phyloP scores from a whole-genome alignment of 1,140 invertebrate species.

The Orchesella cincta region DNA sequence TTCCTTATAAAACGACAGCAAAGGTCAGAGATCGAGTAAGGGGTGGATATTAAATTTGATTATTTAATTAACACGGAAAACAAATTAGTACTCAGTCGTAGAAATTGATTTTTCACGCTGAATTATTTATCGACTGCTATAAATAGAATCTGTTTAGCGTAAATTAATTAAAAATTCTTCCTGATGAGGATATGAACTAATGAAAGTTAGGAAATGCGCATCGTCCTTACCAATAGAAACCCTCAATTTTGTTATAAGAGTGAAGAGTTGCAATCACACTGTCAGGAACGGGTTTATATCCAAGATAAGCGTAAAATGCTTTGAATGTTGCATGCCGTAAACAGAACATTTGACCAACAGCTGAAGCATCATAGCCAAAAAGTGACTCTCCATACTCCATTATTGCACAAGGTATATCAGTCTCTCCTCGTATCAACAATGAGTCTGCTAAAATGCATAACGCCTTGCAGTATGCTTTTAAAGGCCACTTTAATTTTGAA shows the following conservation, averaged over 20 bases:
- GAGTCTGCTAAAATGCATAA: slow-evolving; percentile 35
- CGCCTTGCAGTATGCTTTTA: slow-evolving; percentile 39
- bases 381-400: slow-evolving; percentile 41
- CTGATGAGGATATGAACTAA: no score
- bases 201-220: no score
- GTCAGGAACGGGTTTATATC: slow-evolving; percentile 31
- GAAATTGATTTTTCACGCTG: no score
- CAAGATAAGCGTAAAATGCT: slow-evolving; percentile 27
- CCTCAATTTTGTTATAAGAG: slow-evolving; percentile 36
- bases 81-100: no score
- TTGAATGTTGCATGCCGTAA: slow-evolving; percentile 36
- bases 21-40: no score
- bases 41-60: no score
- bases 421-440: slow-evolving; percentile 36
- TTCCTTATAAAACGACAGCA: no score
- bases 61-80: no score
- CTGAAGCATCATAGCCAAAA: slow-evolving; percentile 36
- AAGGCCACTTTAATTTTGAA: slow-evolving; percentile 40
- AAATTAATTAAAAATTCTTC: no score
- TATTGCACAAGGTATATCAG: slow-evolving; percentile 18
- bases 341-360: slow-evolving; percentile 41
- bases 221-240: slow-evolving; percentile 44
- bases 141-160: no score
- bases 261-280: slow-evolving; percentile 31
- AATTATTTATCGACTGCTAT: no score